Evolutionary conservation across 2,888 invertebrate genomes (phyloP).

Genomic region (Clostera curtula): DNA sequence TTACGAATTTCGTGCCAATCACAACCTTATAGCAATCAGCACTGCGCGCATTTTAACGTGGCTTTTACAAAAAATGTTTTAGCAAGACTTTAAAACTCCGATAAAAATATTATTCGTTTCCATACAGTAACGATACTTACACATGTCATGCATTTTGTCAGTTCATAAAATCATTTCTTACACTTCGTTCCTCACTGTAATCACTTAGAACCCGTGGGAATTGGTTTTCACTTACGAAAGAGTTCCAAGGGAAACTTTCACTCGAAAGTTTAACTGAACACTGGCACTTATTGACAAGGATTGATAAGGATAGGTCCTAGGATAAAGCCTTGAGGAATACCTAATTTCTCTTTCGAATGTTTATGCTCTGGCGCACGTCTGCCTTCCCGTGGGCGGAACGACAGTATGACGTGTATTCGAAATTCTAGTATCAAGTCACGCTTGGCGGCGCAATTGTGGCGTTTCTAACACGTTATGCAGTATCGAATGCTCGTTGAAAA

Average conservation of each 20-base stretch:
- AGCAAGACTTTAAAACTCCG: neutral
- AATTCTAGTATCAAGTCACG: conserved; percentile 48
- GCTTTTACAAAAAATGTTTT: neutral
- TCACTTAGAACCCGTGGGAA: conserved; percentile 39
- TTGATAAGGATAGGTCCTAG: conserved; percentile 22
- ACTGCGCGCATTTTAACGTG: conserved; percentile 8
- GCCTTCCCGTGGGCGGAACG: conserved; percentile 56
- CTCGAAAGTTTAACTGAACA: conserved; percentile 25
- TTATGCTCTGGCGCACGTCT: conserved; percentile 57
- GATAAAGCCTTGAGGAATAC: conserved; percentile 38
- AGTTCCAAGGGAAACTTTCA: conserved; percentile 27
- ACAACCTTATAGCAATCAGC: conserved; percentile 11
- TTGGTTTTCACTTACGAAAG: conserved; percentile 42
- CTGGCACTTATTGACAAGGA: conserved; percentile 18
- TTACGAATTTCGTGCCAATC: conserved; percentile 12
- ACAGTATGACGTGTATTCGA: conserved; percentile 64
- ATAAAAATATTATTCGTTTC: conserved; percentile 2
- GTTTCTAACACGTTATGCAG: conserved; percentile 20
- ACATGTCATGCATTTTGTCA: conserved; percentile 56
- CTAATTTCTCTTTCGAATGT: conserved; percentile 39
- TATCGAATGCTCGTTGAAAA: conserved; percentile 44
- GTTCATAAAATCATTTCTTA: conserved; percentile 32
- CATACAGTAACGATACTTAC: conserved; percentile 43
- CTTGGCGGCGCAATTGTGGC: conserved; percentile 30
- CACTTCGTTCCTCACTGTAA: conserved; percentile 23